These are phyloP conservation scores for Equus przewalskii DNA, from an alignment of 2,113 vertebrate species.

Conservation along the genomic window DNA sequence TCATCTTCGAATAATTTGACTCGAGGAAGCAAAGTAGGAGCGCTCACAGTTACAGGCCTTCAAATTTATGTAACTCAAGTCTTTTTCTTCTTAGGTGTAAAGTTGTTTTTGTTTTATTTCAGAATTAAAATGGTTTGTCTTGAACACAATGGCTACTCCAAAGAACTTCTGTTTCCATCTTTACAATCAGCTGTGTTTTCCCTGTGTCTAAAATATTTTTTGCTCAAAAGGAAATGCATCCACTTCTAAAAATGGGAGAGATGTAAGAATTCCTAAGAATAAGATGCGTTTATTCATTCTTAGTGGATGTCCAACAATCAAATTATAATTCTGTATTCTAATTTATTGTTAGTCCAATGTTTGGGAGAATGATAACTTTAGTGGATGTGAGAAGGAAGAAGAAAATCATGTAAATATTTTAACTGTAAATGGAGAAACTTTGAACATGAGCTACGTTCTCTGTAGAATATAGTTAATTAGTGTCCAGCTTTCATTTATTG, in stretches of 20 bases:
- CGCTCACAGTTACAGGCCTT: neutral
- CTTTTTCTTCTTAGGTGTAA: neutral
- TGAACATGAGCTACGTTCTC: neutral
- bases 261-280: neutral
- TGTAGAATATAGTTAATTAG: neutral
- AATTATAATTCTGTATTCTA: neutral
- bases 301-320: neutral
- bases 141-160: neutral
- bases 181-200: neutral
- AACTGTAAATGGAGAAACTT: neutral
- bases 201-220: neutral
- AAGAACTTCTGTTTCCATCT: neutral
- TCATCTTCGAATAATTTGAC: conserved; percentile 6
- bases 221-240: neutral
- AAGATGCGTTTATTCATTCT: neutral
- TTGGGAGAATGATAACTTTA: neutral
- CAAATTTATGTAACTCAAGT: neutral
- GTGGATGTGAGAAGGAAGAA: neutral
- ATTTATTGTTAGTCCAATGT: neutral
- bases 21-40: neutral
- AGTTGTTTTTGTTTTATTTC: conserved; percentile 25
- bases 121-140: conserved; percentile 59
- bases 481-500: neutral
- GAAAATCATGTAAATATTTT: neutral
- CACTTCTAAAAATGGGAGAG: neutral